A percentile compares a stretch with the other conserved stretches of the same genome.
phyloP scores from a whole-genome alignment of 2,888 invertebrate species.

The Lampropteryx suffumata region DNA sequence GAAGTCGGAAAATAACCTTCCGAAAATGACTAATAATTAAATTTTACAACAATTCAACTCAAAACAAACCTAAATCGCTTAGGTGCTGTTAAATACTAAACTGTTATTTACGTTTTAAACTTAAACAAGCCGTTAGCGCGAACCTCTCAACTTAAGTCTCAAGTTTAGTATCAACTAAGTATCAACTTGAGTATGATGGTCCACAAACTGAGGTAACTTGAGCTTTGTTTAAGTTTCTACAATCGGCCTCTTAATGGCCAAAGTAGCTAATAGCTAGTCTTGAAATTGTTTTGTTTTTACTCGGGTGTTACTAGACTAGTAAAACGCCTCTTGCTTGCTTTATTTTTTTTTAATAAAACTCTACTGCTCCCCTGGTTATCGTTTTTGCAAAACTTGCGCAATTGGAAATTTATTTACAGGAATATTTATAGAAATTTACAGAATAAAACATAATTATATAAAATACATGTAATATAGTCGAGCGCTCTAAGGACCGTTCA shows the following conservation, averaged over 20 bases:
- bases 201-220: constrained; percentile 12
- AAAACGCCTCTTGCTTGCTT: too few species aligned
- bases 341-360: too few species aligned
- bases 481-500: too few species aligned
- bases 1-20: too few species aligned
- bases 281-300: not conserved
- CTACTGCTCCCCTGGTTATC: too few species aligned
- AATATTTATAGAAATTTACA: too few species aligned
- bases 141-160: constrained; percentile 9
- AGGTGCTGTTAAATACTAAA: constrained; percentile 1
- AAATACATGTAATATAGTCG: too few species aligned
- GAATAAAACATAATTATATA: too few species aligned
- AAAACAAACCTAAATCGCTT: not conserved
- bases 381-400: too few species aligned
- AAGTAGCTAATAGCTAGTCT: not conserved
- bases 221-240: constrained; percentile 15
- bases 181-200: constrained; percentile 2
- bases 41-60: not conserved
- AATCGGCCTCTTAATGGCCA: constrained; percentile 7
- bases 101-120: constrained; percentile 12
- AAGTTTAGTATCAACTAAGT: not conserved
- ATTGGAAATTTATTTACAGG: too few species aligned
- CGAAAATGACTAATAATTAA: too few species aligned
- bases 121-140: constrained; percentile 10
- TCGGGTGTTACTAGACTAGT: too few species aligned